Percentiles rank a stretch among this genome's conserved stretches.
phyloP scores from a whole-genome alignment of 2,888 invertebrate genomes.

The Xylota sylvarum region DNA sequence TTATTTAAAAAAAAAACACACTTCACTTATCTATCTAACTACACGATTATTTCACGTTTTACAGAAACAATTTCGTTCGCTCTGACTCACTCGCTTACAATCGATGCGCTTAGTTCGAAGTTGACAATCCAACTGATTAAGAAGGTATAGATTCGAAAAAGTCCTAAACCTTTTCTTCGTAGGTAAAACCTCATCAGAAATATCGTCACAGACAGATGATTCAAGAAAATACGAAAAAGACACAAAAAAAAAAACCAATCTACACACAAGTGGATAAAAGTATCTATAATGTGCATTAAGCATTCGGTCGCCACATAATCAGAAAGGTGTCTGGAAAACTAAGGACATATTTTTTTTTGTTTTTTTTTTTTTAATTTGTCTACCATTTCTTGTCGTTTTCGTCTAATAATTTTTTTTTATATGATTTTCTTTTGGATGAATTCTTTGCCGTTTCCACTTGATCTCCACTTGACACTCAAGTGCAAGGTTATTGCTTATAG shows the following conservation, averaged over 20 bases:
- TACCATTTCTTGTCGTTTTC: slow-evolving; percentile 3
- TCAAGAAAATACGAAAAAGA: slow-evolving; percentile 13
- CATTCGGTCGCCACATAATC: slow-evolving; percentile 72
- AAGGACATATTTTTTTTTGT: slow-evolving; percentile 56
- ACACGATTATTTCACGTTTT: neutral
- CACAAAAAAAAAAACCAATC: slow-evolving; percentile 30
- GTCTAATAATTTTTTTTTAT: neutral
- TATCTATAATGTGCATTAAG: slow-evolving; percentile 73
- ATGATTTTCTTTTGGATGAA: slow-evolving; percentile 19
- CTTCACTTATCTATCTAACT: slow-evolving; percentile 26
- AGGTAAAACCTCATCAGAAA: slow-evolving; percentile 18
- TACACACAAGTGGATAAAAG: slow-evolving; percentile 58
- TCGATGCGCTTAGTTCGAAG: slow-evolving; percentile 44
- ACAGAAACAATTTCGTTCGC: neutral
- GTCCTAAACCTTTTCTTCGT: slow-evolving; percentile 22
- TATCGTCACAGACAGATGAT: slow-evolving; percentile 43
- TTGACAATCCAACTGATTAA: slow-evolving; percentile 69
- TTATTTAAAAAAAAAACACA: slow-evolving; percentile 1
- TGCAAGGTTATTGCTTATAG: slow-evolving; percentile 42
- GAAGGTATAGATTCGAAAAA: slow-evolving; percentile 54
- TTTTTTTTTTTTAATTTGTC: slow-evolving; percentile 27
- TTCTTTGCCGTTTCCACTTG: slow-evolving; percentile 53
- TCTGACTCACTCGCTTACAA: slow-evolving; percentile 13
- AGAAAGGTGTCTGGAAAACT: slow-evolving; percentile 72
- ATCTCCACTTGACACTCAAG: slow-evolving; percentile 66